Percentiles rank a stretch among this genome's conserved stretches.
These are phyloP conservation scores for Pocillopora verrucosa DNA, from an alignment of 64 coral and sea anemone species.

Conservation along the genomic window DNA sequence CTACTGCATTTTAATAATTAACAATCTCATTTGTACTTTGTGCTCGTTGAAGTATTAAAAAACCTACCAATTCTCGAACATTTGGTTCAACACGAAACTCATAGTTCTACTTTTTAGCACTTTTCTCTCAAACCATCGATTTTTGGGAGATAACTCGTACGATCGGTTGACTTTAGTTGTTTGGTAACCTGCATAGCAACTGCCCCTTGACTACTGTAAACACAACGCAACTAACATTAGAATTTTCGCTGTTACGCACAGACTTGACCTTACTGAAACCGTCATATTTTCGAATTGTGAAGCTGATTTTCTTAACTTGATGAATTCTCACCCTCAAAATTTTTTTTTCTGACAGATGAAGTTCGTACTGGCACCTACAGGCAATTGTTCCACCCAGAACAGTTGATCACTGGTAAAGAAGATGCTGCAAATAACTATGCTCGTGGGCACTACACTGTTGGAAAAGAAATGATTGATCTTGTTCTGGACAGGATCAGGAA, in stretches of 20 bases:
- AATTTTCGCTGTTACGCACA: too few relatives aligned
- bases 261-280: not conserved
- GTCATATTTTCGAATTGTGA: not conserved
- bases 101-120: too few relatives aligned
- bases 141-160: too few relatives aligned
- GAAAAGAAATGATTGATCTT: not conserved
- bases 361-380: not conserved
- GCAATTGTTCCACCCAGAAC: constrained; percentile 11
- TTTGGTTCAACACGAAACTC: too few relatives aligned
- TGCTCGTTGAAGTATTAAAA: too few relatives aligned
- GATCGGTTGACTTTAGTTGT: too few relatives aligned
- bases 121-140: too few relatives aligned
- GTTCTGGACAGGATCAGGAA: not conserved
- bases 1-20: too few relatives aligned
- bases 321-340: not conserved
- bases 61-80: too few relatives aligned
- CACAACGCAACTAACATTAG: not conserved
- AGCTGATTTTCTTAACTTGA: not conserved
- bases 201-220: not conserved
- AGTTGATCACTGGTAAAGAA: constrained; percentile 13
- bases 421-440: constrained; percentile 25
- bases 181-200: not conserved
- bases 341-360: not conserved
- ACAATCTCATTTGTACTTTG: too few relatives aligned
- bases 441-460: constrained; percentile 23